Percentiles rank a stretch among this genome's conserved stretches.
These are phyloP conservation scores for Erannis defoliaria DNA, from an alignment of 2,888 invertebrate genomes.

Conservation along the genomic window DNA sequence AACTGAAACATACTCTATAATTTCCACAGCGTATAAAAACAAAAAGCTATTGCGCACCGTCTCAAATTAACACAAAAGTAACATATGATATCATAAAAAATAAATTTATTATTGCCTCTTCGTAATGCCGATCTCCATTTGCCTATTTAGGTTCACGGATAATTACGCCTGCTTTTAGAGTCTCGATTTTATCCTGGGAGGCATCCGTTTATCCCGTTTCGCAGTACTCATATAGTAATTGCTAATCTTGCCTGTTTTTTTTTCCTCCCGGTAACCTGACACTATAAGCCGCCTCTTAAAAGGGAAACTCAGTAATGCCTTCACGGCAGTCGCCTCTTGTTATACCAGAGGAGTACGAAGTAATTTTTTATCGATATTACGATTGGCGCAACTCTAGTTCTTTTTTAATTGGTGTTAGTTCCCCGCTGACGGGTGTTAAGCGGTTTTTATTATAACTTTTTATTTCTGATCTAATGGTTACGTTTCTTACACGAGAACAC, in stretches of 20 bases:
- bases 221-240: conserved; percentile 64
- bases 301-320: conserved; percentile 78
- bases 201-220: conserved; percentile 64
- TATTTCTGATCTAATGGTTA: conserved; percentile 26
- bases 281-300: conserved; percentile 73
- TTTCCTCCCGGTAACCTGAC: conserved; percentile 68
- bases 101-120: conserved; percentile 56
- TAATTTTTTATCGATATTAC: conserved; percentile 70
- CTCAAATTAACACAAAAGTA: conserved; percentile 49
- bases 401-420: conserved; percentile 70
- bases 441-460: conserved; percentile 36
- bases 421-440: conserved; percentile 46
- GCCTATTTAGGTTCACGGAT: conserved; percentile 59
- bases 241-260: conserved; percentile 66
- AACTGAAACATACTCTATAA: conserved; percentile 39
- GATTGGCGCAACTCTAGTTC: conserved; percentile 70
- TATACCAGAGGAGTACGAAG: conserved; percentile 63
- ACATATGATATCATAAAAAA: conserved; percentile 52
- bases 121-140: conserved; percentile 56
- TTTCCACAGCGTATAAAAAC: conserved; percentile 43
- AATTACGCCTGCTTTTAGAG: conserved; percentile 58
- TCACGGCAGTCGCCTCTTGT: conserved; percentile 76
- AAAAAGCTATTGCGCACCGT: conserved; percentile 38
- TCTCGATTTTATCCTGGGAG: conserved; percentile 63
- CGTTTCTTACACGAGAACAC: conserved; percentile 15